Conservation (phyloP, 2,113 vertebrate species). For the Aptenodytes forsteri region DNA sequence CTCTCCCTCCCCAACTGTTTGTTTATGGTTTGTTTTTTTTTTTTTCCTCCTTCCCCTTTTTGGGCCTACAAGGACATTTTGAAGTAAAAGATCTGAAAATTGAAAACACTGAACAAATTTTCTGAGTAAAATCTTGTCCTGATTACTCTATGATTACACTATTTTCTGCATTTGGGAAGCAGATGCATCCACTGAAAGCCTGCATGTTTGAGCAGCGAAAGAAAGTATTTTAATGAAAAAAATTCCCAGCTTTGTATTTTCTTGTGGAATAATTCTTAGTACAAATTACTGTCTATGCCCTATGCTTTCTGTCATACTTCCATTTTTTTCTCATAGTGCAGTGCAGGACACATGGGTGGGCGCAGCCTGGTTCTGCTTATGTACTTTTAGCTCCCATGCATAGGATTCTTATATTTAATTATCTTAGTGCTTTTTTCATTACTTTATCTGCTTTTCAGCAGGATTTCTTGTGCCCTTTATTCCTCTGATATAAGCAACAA, state of each 20-base stretch:
- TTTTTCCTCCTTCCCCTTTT: not conserved
- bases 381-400: not conserved
- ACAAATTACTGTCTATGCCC: not conserved
- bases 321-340: not conserved
- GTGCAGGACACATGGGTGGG: not conserved
- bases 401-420: not conserved
- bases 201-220: not conserved
- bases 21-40: not conserved
- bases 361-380: not conserved
- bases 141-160: not conserved
- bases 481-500: not conserved
- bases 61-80: not conserved
- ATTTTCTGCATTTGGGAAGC: not conserved
- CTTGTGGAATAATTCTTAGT: not conserved
- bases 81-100: not conserved
- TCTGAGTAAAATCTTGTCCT: not conserved
- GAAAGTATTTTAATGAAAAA: not conserved
- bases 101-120: not conserved
- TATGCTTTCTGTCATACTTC: not conserved
- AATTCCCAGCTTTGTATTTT: not conserved
- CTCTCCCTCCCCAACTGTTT: accelerated
- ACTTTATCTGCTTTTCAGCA: not conserved
- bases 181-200: not conserved
- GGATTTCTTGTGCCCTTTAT: not conserved
- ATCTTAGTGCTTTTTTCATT: not conserved